Conservation (phyloP, 2,888 invertebrate species). For the Hetaerina titia region DNA sequence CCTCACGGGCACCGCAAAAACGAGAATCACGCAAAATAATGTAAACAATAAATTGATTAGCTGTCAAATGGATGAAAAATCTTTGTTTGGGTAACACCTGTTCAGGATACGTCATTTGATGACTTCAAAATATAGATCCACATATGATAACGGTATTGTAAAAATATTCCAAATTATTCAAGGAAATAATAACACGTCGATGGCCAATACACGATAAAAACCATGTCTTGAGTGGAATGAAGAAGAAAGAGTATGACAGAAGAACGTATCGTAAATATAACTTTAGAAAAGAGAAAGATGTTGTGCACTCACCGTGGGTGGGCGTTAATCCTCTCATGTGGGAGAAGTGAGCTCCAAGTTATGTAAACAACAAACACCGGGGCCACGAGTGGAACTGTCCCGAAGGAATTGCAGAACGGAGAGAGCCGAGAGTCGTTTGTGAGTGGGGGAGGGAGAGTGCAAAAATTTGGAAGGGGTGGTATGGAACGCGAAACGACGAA, state of each 20-base stretch:
- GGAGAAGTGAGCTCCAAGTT: neutral
- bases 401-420: neutral
- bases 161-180: too few relatives aligned
- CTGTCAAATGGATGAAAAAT: neutral
- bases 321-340: slow-evolving; percentile 42
- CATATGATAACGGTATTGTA: too few relatives aligned
- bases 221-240: too few relatives aligned
- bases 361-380: neutral
- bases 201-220: too few relatives aligned
- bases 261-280: too few relatives aligned
- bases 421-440: neutral
- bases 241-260: too few relatives aligned
- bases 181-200: too few relatives aligned
- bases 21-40: neutral
- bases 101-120: neutral
- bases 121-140: neutral
- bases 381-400: neutral
- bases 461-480: too few relatives aligned
- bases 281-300: neutral
- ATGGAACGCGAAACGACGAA: neutral
- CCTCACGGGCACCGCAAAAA: neutral
- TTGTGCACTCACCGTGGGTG: neutral
- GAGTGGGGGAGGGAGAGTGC: neutral
- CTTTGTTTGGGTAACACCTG: neutral
- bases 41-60: neutral